These are phyloP conservation scores for Serranus cabrilla DNA, from an alignment of 2,797 vertebrate species.

Conservation along the genomic window DNA sequence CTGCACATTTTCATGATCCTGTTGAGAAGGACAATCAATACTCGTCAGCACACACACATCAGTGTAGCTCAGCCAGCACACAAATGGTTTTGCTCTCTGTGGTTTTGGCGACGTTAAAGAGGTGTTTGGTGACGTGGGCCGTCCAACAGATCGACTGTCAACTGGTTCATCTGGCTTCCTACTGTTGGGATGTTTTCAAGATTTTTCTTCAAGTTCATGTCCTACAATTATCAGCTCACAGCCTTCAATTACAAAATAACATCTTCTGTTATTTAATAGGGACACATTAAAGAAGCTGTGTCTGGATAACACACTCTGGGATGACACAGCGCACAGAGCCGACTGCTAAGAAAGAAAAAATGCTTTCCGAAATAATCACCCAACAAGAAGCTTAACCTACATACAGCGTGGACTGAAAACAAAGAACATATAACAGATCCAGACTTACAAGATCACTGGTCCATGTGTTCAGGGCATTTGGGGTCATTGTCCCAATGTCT, in stretches of 20 bases:
- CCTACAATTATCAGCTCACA: neutral
- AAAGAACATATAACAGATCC: conserved; percentile 50
- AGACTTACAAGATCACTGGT: conserved; percentile 43
- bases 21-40: neutral
- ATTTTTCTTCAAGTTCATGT: conserved; percentile 8
- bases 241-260: neutral
- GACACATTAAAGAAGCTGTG: neutral
- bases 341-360: conserved; percentile 26
- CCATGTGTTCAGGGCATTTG: conserved; percentile 42
- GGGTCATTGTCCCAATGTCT: conserved; percentile 33
- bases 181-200: neutral
- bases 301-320: conserved; percentile 19
- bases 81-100: neutral
- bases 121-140: neutral
- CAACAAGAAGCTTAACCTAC: conserved; percentile 74
- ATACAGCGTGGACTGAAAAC: conserved; percentile 55
- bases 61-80: conserved; percentile 5
- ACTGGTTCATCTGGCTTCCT: conserved; percentile 3
- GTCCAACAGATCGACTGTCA: neutral
- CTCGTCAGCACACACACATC: neutral
- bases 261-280: neutral
- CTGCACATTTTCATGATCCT: conserved; percentile 23
- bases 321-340: conserved; percentile 10
- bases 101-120: neutral
- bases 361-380: conserved; percentile 61